phyloP scores from a whole-genome alignment of 2,113 vertebrate genomes.

The Origma solitaria region DNA sequence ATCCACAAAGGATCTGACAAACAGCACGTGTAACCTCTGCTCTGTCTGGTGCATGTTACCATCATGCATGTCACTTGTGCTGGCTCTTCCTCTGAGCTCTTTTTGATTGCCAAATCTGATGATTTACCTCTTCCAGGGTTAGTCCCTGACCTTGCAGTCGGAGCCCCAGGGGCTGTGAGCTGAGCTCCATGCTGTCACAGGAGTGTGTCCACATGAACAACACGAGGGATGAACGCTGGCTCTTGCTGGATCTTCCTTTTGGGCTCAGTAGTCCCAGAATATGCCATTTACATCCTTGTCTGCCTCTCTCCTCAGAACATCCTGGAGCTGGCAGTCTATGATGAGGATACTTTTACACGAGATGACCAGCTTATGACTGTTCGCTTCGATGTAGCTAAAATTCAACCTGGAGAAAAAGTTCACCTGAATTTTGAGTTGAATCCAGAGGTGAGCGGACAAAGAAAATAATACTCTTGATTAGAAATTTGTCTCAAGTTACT shows the following conservation, averaged over 20 bases:
- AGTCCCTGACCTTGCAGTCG: not conserved
- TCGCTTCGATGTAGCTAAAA: slow-evolving; percentile 52
- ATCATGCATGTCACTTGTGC: too few relatives aligned
- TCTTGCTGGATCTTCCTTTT: not conserved
- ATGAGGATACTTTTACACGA: slow-evolving; percentile 42
- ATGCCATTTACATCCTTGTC: not conserved
- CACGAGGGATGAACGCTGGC: rapidly evolving
- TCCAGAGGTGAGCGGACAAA: slow-evolving; percentile 20
- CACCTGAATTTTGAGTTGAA: slow-evolving; percentile 34
- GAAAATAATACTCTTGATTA: not conserved
- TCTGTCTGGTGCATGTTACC: not conserved
- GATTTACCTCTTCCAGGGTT: not conserved
- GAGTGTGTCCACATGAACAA: not conserved
- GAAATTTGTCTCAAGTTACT: not conserved
- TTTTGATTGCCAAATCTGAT: not conserved
- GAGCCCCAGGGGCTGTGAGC: not conserved
- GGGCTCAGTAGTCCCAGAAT: not conserved
- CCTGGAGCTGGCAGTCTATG: slow-evolving; percentile 45
- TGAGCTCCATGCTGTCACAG: rapidly evolving
- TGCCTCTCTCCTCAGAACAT: slow-evolving; percentile 29
- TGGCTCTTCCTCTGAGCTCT: not conserved
- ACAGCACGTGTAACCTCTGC: not conserved
- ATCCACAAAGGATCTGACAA: not conserved
- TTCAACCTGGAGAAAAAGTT: slow-evolving; percentile 22
- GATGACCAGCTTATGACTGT: slow-evolving; percentile 57